These are phyloP conservation scores for Lophochroa leadbeateri DNA, from an alignment of 2,113 vertebrate genomes.

Conservation along the genomic window DNA sequence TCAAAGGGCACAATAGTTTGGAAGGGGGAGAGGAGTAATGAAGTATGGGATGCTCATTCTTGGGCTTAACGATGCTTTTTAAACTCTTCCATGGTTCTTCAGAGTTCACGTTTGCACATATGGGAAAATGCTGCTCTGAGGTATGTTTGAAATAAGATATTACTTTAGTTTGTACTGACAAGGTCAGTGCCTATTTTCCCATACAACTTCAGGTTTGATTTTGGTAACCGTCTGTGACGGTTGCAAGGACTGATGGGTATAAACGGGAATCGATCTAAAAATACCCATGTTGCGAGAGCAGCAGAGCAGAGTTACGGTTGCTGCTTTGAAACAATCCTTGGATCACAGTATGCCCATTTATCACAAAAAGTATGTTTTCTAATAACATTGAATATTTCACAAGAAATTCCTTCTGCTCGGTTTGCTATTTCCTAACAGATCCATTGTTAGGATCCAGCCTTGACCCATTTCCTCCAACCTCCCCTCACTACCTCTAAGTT, in stretches of 20 bases:
- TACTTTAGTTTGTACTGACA: conserved; percentile 30
- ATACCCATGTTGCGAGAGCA: not conserved
- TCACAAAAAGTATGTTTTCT: not conserved
- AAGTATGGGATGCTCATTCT: not conserved
- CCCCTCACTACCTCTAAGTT: not conserved
- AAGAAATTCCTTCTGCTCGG: not conserved
- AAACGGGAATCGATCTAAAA: conserved; percentile 45
- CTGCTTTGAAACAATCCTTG: not conserved
- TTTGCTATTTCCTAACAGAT: conserved; percentile 3
- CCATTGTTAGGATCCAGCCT: not conserved
- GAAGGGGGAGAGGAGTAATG: not conserved
- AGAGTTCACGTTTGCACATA: not conserved
- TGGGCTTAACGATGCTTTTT: not conserved
- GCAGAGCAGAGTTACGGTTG: not conserved
- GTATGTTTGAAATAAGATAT: not conserved
- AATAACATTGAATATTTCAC: not conserved
- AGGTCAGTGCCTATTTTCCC: conserved; percentile 39
- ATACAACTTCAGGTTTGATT: conserved; percentile 54
- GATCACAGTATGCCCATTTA: not conserved
- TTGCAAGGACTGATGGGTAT: not conserved
- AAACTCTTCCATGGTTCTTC: not conserved
- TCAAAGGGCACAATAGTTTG: not conserved
- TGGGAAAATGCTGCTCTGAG: not conserved
- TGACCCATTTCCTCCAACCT: not conserved
- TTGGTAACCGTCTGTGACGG: not conserved